phyloP scores from a whole-genome alignment of 2,113 vertebrate species.

The Esox niger region DNA sequence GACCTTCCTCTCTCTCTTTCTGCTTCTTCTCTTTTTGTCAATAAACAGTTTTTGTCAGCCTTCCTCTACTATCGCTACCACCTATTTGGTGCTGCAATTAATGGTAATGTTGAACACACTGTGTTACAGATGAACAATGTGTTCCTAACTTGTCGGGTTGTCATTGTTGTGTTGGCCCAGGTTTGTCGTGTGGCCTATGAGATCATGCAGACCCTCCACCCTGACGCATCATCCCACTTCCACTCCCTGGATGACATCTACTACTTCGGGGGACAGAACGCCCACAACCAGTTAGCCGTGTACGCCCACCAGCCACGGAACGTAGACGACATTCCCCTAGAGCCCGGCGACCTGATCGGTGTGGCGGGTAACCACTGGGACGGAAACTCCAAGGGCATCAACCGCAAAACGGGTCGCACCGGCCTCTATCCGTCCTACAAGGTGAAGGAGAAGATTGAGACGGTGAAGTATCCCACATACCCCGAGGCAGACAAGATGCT shows the following conservation, averaged over 20 bases:
- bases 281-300: constrained; percentile 87
- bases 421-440: constrained; percentile 90
- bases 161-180: constrained; percentile 54
- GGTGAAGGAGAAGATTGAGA: constrained; percentile 88
- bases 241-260: constrained; percentile 90
- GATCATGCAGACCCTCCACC: constrained; percentile 90
- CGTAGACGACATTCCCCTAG: constrained; percentile 83
- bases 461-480: constrained; percentile 86
- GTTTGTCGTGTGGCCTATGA: constrained; percentile 90
- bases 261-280: constrained; percentile 90
- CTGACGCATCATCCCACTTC: constrained; percentile 84
- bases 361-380: constrained; percentile 91
- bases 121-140: too few relatives aligned
- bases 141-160: too few relatives aligned
- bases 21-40: too few relatives aligned
- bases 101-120: too few relatives aligned
- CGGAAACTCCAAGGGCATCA: constrained; percentile 88
- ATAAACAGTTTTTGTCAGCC: not conserved
- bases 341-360: constrained; percentile 84
- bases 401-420: constrained; percentile 83
- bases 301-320: constrained; percentile 81
- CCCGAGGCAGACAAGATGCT: constrained; percentile 83
- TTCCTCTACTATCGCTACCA: not conserved
- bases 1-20: constrained; percentile 21
- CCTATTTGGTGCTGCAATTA: too few relatives aligned